These are phyloP conservation scores for Sebastes fasciatus DNA, from an alignment of 2,113 vertebrate genomes.

Conservation along the genomic window DNA sequence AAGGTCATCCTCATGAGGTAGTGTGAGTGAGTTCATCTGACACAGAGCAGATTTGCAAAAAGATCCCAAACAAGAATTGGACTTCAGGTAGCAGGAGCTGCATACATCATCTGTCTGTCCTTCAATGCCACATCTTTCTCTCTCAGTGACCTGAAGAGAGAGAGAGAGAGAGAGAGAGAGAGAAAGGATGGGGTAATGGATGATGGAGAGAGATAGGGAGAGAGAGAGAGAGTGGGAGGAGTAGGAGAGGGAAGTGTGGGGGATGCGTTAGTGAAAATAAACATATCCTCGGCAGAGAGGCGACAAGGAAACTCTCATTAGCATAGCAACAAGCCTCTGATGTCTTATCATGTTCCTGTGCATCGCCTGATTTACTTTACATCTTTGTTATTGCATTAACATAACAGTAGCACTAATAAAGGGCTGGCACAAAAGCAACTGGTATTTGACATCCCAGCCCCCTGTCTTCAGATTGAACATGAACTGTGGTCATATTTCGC, in stretches of 20 bases:
- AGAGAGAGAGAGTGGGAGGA: conserved; percentile 36
- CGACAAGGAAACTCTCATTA: conserved; percentile 65
- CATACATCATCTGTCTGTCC: conserved; percentile 31
- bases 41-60: conserved; percentile 21
- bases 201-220: conserved; percentile 31
- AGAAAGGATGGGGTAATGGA: conserved; percentile 39
- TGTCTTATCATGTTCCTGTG: conserved; percentile 61
- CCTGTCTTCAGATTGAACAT: conserved; percentile 8
- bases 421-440: conserved; percentile 26
- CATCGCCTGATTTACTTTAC: conserved; percentile 57
- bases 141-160: conserved; percentile 59
- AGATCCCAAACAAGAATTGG: conserved; percentile 32
- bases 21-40: conserved; percentile 42
- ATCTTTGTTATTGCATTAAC: conserved; percentile 41
- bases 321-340: conserved; percentile 73
- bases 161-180: conserved; percentile 4
- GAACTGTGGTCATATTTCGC: conserved; percentile 8
- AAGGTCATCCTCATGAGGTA: conserved; percentile 57
- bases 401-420: conserved; percentile 40
- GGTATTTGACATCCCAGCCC: conserved; percentile 17
- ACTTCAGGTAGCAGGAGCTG: conserved; percentile 12
- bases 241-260: conserved; percentile 52
- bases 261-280: conserved; percentile 67
- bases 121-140: conserved; percentile 47
- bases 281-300: conserved; percentile 64